Conservation (phyloP, 92 coral and sea anemone species). For the Ricordea florida region DNA sequence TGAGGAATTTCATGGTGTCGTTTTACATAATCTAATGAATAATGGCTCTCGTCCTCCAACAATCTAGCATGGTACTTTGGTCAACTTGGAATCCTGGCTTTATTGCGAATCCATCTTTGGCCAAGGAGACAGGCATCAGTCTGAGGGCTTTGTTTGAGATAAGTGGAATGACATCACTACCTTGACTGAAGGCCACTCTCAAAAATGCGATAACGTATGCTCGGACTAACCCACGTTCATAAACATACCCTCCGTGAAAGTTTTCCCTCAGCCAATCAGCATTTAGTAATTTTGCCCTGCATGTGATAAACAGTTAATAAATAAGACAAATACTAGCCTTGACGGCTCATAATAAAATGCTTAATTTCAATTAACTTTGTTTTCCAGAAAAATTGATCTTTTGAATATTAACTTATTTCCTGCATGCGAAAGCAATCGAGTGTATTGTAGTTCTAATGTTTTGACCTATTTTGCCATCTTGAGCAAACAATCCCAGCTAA, state of each 20-base stretch:
- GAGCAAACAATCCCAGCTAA: constrained; percentile 16
- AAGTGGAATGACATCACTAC: constrained; percentile 24
- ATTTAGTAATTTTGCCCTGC: no score
- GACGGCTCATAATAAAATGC: not conserved
- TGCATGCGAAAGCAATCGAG: not conserved
- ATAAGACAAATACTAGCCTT: not conserved
- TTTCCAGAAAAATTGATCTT: not conserved
- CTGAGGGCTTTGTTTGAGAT: constrained; percentile 9
- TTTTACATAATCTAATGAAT: constrained; percentile 13
- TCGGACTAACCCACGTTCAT: constrained; percentile 15
- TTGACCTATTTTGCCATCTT: constrained; percentile 19
- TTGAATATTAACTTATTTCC: constrained; percentile 1
- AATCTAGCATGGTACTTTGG: constrained; percentile 17
- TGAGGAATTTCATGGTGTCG: not conserved
- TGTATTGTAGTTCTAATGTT: not conserved
- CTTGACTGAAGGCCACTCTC: constrained; percentile 35
- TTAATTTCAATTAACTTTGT: constrained; percentile 1
- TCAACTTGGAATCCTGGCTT: constrained; percentile 36
- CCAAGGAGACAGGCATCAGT: constrained; percentile 21
- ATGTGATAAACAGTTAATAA: not conserved
- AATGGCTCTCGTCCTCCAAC: constrained; percentile 38
- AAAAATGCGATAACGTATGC: constrained; percentile 24
- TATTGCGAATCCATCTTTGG: constrained; percentile 26
- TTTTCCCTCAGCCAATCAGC: no score
- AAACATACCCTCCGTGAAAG: constrained; percentile 29